Base-by-base conservation (phyloP, 1,140 invertebrate species). In the Globodera ellingtonae region DNA sequence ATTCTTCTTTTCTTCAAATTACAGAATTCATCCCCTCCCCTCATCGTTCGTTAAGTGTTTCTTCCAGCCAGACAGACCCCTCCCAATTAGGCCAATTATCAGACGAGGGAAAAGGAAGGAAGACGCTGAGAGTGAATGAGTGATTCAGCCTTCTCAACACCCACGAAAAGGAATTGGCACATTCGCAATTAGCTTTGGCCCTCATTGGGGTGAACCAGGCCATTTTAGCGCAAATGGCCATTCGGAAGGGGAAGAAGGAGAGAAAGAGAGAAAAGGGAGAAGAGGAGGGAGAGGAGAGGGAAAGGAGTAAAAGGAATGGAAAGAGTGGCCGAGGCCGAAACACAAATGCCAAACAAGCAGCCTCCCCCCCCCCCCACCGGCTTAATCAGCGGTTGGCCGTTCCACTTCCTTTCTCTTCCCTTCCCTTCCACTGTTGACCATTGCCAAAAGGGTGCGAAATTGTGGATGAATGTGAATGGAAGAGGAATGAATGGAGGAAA, bases 121-220 rank as follows among this genome's bases (percentile, higher is more conserved):
- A 35, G 35, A 62, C 50, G 50, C 50, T 13, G 15, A 62, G 56
- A 62, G 10, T 6, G 13, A 62, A n/a, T 18, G 13, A 62, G 13
- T 62, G 56, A 62, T 62, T 62, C 56, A 62, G 6, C 15, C 56
- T 35, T 35, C 35, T 35, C 35, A 35, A 35, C 13, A 65, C 35
- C 67, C 10, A 13, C 21, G 35, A 18, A 44, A 35, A 47, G 67
- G 67, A n/a, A 47, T 47, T 70, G 67, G 67, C 67, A 70, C 67
- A 70, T 70, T 70, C 35, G 35, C 67, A 70, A 70, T 70, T 70
- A 70, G 67, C 67, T 18, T 8, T 44, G 66, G 66, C 66, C n/a
- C 35, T 35, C 67, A 44, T 62, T 62, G 56, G 56, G 13, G 13
- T 62, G 18, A 62, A 62, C 56, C 10, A 4, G 67, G 67, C 67